These are phyloP conservation scores for Erannis defoliaria DNA, from an alignment of 2,888 invertebrate species.

Conservation along the genomic window DNA sequence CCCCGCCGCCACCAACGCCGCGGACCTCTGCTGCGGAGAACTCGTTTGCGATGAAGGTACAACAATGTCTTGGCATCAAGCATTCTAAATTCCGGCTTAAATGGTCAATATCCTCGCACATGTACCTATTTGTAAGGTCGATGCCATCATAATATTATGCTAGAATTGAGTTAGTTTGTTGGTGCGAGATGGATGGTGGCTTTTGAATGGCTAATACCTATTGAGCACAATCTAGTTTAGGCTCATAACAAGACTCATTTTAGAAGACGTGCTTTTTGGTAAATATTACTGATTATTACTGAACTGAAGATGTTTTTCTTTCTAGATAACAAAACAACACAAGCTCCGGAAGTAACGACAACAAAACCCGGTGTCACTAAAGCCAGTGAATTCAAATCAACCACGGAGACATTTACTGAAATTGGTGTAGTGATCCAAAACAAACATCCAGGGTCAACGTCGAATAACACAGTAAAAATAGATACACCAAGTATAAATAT, in stretches of 20 bases:
- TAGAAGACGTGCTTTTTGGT: too few relatives aligned
- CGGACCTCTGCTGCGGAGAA: constrained; percentile 72
- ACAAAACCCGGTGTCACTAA: constrained; percentile 42
- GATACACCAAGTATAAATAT: constrained; percentile 21
- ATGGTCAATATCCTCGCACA: too few relatives aligned
- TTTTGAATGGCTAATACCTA: too few relatives aligned
- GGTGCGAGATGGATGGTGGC: too few relatives aligned
- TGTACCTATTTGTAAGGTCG: too few relatives aligned
- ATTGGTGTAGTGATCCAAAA: constrained; percentile 28
- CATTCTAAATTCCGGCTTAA: neutral
- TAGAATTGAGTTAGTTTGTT: too few relatives aligned
- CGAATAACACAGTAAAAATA: constrained; percentile 36
- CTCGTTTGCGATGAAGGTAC: constrained; percentile 68
- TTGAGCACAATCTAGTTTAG: too few relatives aligned
- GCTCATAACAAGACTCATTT: too few relatives aligned
- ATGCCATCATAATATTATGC: too few relatives aligned
- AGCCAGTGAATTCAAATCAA: constrained; percentile 26
- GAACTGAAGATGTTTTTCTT: constrained; percentile 24
- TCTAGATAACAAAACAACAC: constrained; percentile 62
- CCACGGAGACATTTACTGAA: neutral
- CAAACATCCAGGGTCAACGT: constrained; percentile 12
- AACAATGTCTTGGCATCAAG: neutral
- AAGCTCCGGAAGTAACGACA: constrained; percentile 45
- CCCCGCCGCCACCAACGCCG: constrained; percentile 46
- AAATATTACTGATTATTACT: too few relatives aligned